These are phyloP conservation scores for Sesamia inferens DNA, from an alignment of 2,888 invertebrate species.

Conservation along the genomic window DNA sequence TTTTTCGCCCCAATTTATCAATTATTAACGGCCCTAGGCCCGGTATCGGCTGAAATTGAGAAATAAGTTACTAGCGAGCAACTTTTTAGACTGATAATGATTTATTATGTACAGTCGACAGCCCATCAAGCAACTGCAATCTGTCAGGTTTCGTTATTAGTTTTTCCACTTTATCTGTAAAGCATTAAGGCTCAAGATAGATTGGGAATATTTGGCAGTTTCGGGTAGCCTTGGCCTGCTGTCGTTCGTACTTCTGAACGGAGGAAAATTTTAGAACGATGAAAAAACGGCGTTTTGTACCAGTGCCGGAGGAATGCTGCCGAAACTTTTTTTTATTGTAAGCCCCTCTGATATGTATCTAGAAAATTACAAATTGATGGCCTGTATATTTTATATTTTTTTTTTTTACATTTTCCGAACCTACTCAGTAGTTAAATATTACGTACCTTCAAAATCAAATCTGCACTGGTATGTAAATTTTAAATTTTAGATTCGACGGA, in stretches of 20 bases:
- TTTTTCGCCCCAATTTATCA: constrained; percentile 76
- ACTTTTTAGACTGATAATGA: constrained; percentile 75
- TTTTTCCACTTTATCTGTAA: too few species aligned
- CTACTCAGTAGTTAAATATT: neutral
- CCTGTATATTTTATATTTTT: constrained; percentile 11
- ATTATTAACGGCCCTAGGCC: constrained; percentile 68
- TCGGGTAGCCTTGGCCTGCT: too few species aligned
- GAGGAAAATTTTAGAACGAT: constrained; percentile 64
- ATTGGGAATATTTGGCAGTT: too few species aligned
- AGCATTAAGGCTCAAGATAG: too few species aligned
- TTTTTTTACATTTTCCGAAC: constrained; percentile 15
- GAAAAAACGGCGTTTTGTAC: constrained; percentile 48
- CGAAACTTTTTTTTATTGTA: constrained; percentile 60
- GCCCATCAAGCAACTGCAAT: too few species aligned
- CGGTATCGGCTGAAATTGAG: constrained; percentile 74
- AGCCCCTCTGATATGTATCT: constrained; percentile 35
- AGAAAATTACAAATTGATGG: constrained; percentile 49
- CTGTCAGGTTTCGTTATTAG: too few species aligned
- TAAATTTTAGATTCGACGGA: neutral
- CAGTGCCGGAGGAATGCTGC: constrained; percentile 34
- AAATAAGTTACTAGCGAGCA: constrained; percentile 75
- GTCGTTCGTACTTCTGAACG: constrained; percentile 40
- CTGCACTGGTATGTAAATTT: neutral
- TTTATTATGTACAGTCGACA: constrained; percentile 68
- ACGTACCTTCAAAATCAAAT: neutral